Evolutionary conservation across 2,888 invertebrate genomes (phyloP), one percentile per base, ranked within the genome.

Genomic region (Harmothoe impar): DNA sequence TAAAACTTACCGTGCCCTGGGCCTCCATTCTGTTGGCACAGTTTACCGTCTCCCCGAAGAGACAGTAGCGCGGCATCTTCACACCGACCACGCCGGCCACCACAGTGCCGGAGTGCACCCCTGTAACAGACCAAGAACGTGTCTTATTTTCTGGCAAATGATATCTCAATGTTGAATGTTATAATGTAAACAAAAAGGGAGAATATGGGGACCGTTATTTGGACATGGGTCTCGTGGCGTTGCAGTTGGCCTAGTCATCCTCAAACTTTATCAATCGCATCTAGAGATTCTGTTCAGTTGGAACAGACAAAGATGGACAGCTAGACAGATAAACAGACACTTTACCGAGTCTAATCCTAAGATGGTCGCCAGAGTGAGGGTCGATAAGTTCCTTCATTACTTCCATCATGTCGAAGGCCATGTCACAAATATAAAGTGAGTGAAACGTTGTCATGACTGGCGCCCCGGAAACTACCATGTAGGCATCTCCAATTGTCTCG

Each of bases 401-500:
- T 93, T 98, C 98, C 0, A 99, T 97, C 99, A 99, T 99, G 94
- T 99, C 99, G 51, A 99, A 96, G 0, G 99, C 99, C 99, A 99
- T 99, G 95, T 96, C 95, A 84, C 95, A 93, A 33, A 96, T 95
- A 91, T 95, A 95, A 95, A 98, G 98, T 0, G 99, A 98, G 95
- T 99, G 99, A 94, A 98, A 98, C 89, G 97, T 97, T 94, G 98
- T 98, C 94, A 98, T 97, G 93, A 98, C 98, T 0, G 99, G 99
- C 0, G 99, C 99, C 0, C 99, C 99, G 0, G 98, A 98, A 0
- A 99, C 99, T 0, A 99, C 98, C 99, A 99, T 99, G 95, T 99
- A 99, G 0, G 99, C 99, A 95, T 99, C 99, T 0, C 99, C 99
- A 93, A 99, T 99, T 0, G 99, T 99, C 96, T 99, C 99, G 68